Evolutionary conservation across 1,140 invertebrate species (phyloP).

Genomic region (Lineus longissimus): DNA sequence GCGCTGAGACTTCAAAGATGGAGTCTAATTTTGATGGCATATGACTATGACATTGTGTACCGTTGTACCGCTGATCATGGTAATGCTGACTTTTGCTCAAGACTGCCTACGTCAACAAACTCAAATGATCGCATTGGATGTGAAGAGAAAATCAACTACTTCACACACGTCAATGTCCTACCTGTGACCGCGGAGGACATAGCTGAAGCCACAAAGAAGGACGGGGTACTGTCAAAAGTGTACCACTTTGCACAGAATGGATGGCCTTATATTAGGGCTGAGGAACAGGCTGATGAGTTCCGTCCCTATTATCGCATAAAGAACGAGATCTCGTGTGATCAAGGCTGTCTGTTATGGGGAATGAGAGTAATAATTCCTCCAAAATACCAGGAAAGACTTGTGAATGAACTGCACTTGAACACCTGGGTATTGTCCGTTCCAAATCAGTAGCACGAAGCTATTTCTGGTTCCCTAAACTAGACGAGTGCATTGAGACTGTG

Average conservation of each 20-base stretch:
- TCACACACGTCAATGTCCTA: slow-evolving; percentile 11
- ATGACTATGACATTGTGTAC: slow-evolving; percentile 29
- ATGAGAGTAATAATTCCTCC: slow-evolving; percentile 11
- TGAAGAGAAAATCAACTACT: slow-evolving; percentile 4
- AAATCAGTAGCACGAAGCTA: too few relatives aligned
- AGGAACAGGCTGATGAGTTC: background rate
- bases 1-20: slow-evolving; percentile 34
- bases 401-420: too few relatives aligned
- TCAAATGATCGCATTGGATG: background rate
- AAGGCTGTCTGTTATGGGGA: slow-evolving; percentile 17
- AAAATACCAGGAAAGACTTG: background rate
- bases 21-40: slow-evolving; percentile 23
- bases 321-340: too few relatives aligned
- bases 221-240: slow-evolving; percentile 10
- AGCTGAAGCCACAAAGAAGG: slow-evolving; percentile 7
- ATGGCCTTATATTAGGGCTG: slow-evolving; percentile 6
- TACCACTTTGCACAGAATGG: slow-evolving; percentile 6
- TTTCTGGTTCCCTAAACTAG: too few relatives aligned
- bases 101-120: slow-evolving; percentile 14
- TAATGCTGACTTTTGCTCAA: slow-evolving; percentile 13
- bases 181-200: slow-evolving; percentile 11
- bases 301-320: too few relatives aligned
- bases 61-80: slow-evolving; percentile 14
- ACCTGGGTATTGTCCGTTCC: too few relatives aligned
- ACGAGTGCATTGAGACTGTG: too few relatives aligned